A percentile compares a stretch with the other conserved stretches of the same genome.
These are phyloP conservation scores for Phyto melanocephala DNA, from an alignment of 2,888 invertebrate genomes.

Conservation along the genomic window DNA sequence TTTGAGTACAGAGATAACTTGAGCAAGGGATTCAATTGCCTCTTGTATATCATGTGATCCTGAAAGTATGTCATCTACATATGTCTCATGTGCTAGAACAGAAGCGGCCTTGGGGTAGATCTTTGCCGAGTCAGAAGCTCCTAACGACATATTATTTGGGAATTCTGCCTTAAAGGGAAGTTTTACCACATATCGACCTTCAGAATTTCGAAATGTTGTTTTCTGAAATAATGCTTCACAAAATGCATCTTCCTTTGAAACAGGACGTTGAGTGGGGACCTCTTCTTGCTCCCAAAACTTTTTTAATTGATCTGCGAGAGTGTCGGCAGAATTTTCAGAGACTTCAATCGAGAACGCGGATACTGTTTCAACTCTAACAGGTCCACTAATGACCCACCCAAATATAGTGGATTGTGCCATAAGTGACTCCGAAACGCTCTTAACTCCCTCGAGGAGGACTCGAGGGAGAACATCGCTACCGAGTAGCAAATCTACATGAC, in stretches of 20 bases:
- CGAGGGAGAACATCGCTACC: slow-evolving; percentile 35
- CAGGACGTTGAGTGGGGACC: not conserved
- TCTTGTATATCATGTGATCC: not conserved
- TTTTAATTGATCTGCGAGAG: not conserved
- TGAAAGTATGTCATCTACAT: not conserved
- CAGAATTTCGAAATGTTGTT: not conserved
- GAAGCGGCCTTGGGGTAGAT: not conserved
- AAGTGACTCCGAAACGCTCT: not conserved
- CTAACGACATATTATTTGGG: not conserved
- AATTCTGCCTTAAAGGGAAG: not conserved
- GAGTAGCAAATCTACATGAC: slow-evolving; percentile 12
- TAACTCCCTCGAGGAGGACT: slow-evolving; percentile 21
- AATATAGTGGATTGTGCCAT: slow-evolving; percentile 36
- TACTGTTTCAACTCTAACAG: not conserved
- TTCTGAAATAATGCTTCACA: not conserved
- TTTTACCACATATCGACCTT: not conserved
- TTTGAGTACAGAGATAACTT: not conserved
- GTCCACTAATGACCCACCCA: slow-evolving; percentile 37
- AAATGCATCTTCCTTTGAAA: not conserved
- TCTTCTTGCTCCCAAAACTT: slow-evolving; percentile 24
- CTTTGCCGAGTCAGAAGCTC: not conserved
- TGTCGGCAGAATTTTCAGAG: not conserved
- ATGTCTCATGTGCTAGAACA: no score
- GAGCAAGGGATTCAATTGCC: not conserved
- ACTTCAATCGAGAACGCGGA: slow-evolving; percentile 20